These are phyloP conservation scores for Pelusios castaneus DNA, from an alignment of 2,113 vertebrate genomes.

Conservation along the genomic window DNA sequence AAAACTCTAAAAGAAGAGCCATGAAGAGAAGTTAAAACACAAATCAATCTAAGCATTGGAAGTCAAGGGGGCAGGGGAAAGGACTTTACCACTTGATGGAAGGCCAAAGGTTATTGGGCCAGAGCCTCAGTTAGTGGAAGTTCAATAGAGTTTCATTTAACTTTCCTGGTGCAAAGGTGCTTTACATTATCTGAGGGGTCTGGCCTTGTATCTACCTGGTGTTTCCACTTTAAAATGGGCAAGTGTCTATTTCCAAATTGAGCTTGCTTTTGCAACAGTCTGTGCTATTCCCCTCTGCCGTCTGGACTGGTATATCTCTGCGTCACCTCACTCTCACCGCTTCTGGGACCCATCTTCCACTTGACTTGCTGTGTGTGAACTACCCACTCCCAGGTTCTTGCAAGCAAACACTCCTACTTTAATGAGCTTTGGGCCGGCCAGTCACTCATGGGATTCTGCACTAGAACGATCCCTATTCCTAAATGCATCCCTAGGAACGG, in stretches of 20 bases:
- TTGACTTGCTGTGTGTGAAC: too few species aligned
- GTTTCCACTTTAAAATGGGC: neutral
- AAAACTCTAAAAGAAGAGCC: neutral
- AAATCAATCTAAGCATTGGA: neutral
- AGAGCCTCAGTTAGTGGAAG: neutral
- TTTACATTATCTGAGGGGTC: neutral
- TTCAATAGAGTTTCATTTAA: neutral
- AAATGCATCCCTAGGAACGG: too few species aligned
- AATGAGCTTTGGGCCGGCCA: too few species aligned
- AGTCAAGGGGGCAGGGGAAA: neutral
- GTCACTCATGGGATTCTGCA: too few species aligned
- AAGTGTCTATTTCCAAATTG: neutral
- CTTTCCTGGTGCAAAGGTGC: neutral
- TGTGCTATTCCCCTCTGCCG: too few species aligned
- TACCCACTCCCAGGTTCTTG: too few species aligned
- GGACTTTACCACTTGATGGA: neutral
- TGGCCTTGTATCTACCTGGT: neutral
- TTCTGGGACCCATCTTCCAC: too few species aligned
- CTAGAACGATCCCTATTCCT: too few species aligned
- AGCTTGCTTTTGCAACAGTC: neutral
- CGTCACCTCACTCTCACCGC: too few species aligned
- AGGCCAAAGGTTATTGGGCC: neutral
- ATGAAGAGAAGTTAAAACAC: neutral
- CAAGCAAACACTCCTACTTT: too few species aligned
- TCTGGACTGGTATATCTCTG: too few species aligned